Evolutionary conservation across 2,888 invertebrate genomes (phyloP), one percentile per base, ranked within the genome.

Genomic region (Pollenia griseotomentosa): DNA sequence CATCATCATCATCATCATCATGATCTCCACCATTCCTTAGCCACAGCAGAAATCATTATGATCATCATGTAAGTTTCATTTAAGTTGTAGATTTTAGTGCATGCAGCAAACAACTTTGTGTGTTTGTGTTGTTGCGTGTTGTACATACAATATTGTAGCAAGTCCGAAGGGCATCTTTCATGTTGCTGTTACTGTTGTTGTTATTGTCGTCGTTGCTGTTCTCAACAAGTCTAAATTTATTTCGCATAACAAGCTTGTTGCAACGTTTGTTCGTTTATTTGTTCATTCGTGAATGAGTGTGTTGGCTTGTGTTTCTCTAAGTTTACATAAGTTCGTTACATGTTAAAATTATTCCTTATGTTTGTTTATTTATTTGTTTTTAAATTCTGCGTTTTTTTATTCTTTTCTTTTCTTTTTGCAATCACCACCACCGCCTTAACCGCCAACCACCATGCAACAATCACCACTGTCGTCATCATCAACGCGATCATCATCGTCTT

Each of bases 171-270:
- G 84, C 79, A 85, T 85, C 84, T 85, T 85, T 61, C 40, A 23
- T 63, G 48, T 51, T 59, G 33, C 12, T 68, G 48, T 51, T 59
- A 16, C 12, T 68, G n/a, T 53, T 71, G 74, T 68, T 42, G 48
- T 74, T 74, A 48, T 73, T 73, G 42, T 57, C 53, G 33, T 65
- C 46, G 61, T 51, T 42, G 79, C 63, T 83, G 57, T 80, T 68
- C 84, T 80, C 84, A 85, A 85, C 84, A 80, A 85, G 74, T 85
- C 74, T 85, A 85, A 80, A 85, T 85, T 80, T 85, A 85, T 85
- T 85, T 85, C 79, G 74, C 84, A 85, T 85, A 85, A 85, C 84
- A 85, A 85, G 84, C 84, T 79, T 74, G 84, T 61, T 80, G 68
- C 82, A 83, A 83, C 53, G 19, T 75, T 53, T 68, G 82, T 46